Percentiles rank a stretch among this genome's conserved stretches.
Conservation (phyloP, 2,797 vertebrate species). For the Melanotaenia nigrans region DNA sequence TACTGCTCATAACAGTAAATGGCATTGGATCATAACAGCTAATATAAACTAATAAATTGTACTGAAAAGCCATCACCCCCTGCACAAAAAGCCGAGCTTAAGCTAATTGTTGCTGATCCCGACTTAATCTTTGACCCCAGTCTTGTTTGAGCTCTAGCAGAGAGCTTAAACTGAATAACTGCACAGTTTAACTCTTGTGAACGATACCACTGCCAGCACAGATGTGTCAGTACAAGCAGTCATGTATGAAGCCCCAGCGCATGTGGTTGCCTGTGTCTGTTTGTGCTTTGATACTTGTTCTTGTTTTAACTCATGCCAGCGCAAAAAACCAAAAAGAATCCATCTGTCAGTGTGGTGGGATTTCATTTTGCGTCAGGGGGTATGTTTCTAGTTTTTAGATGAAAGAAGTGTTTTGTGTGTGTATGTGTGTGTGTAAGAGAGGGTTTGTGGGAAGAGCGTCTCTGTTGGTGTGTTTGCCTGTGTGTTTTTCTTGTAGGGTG, state of each 20-base stretch:
- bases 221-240: conserved; percentile 69
- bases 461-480: conserved; percentile 69
- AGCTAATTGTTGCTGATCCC: conserved; percentile 61
- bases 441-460: conserved; percentile 46
- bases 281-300: conserved; percentile 70
- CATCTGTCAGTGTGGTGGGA: conserved; percentile 69
- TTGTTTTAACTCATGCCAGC: conserved; percentile 72
- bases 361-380: conserved; percentile 59
- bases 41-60: conserved; percentile 4
- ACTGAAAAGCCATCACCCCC: conserved; percentile 37
- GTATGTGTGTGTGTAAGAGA: conserved; percentile 28
- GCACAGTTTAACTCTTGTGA: conserved; percentile 58
- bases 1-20: background rate
- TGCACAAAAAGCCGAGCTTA: conserved; percentile 39
- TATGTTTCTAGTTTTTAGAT: conserved; percentile 79
- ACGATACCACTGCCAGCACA: conserved; percentile 55
- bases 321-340: conserved; percentile 61
- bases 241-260: conserved; percentile 54
- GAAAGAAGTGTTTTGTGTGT: conserved; percentile 64
- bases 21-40: background rate
- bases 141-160: conserved; percentile 41
- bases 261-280: conserved; percentile 66
- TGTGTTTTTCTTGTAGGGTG: conserved; percentile 84
- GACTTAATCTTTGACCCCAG: conserved; percentile 68
- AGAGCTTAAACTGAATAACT: conserved; percentile 45